These are phyloP conservation scores for Acronicta leporina DNA, from an alignment of 2,888 invertebrate genomes.

Conservation along the genomic window DNA sequence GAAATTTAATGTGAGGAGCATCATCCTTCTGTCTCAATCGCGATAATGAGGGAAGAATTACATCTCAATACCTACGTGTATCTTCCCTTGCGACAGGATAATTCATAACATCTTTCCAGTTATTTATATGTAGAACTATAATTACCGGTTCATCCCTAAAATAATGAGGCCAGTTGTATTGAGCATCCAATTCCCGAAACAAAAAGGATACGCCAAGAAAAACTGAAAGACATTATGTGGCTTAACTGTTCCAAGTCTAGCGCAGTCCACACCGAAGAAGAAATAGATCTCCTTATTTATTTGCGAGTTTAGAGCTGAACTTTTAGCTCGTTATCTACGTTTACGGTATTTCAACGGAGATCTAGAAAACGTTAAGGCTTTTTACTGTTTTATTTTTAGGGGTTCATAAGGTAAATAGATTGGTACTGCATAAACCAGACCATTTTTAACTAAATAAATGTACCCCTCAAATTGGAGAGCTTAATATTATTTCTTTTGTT, in stretches of 20 bases:
- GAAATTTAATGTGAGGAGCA: too few species aligned
- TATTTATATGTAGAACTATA: too few species aligned
- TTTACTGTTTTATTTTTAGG: neutral
- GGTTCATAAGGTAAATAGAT: neutral
- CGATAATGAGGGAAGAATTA: conserved; percentile 15
- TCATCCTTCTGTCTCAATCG: too few species aligned
- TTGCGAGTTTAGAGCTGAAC: conserved; percentile 33
- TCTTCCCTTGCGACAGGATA: too few species aligned
- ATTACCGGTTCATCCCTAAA: neutral
- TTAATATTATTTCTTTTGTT: too few species aligned
- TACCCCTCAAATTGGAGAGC: too few species aligned
- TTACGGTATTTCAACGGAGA: conserved; percentile 30
- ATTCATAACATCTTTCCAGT: too few species aligned
- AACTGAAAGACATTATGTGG: conserved; percentile 43
- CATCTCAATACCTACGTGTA: conserved; percentile 7
- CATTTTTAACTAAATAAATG: too few species aligned
- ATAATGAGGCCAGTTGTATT: conserved; percentile 7
- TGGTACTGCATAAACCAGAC: neutral
- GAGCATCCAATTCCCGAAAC: conserved; percentile 1
- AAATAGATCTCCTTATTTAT: conserved; percentile 52
- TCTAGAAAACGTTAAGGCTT: conserved; percentile 22
- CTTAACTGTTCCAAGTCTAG: conserved; percentile 37
- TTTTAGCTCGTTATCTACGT: conserved; percentile 47
- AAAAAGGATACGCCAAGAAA: conserved; percentile 16
- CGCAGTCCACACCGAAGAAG: conserved; percentile 23